Conservation (phyloP, 2,113 vertebrate genomes). For the Saccopteryx leptura region DNA sequence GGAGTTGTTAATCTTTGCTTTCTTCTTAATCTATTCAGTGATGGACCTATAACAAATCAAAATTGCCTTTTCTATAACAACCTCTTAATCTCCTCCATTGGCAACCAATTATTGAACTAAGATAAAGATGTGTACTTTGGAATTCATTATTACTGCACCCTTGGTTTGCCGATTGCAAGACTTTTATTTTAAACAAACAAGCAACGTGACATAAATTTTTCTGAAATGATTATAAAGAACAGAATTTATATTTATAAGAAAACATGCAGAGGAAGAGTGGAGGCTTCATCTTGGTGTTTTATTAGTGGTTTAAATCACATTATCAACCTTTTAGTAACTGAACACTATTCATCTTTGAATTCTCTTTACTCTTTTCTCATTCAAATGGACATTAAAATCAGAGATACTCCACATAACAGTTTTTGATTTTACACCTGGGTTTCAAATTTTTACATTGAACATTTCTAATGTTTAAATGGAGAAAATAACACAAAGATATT, state of each 20-base stretch:
- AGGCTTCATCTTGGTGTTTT: neutral
- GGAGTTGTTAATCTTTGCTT: neutral
- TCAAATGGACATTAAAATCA: neutral
- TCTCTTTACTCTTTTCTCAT: neutral
- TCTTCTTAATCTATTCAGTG: neutral
- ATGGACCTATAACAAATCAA: neutral
- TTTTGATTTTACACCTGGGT: neutral
- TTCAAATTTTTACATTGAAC: neutral
- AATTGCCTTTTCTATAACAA: neutral
- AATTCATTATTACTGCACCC: neutral
- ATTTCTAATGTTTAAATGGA: neutral
- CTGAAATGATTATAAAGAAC: neutral
- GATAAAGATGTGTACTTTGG: neutral
- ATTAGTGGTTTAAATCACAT: slow-evolving; percentile 20
- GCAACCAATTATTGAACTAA: neutral
- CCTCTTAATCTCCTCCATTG: neutral
- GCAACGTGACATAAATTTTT: neutral
- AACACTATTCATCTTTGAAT: neutral
- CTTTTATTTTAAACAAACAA: slow-evolving; percentile 50
- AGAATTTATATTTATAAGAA: neutral
- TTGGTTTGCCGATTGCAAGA: neutral
- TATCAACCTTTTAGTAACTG: neutral
- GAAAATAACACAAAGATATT: neutral
- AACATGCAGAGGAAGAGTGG: neutral
- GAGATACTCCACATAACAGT: neutral